Percentiles rank a stretch among this genome's conserved stretches.
Conservation (phyloP, 2,113 vertebrate species). For the Nipponia nippon region DNA sequence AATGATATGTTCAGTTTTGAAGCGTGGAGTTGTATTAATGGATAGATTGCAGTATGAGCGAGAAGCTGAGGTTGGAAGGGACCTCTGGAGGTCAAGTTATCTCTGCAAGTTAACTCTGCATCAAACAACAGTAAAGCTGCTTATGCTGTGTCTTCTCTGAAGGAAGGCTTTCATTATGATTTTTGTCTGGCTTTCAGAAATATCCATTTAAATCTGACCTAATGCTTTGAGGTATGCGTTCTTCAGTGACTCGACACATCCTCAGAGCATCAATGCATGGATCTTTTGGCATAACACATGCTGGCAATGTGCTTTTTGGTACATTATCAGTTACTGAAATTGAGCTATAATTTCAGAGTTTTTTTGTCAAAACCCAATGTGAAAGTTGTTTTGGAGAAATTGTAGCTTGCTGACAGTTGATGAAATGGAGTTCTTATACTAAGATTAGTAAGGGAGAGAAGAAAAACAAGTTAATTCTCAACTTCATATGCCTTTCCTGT, state of each 20-base stretch:
- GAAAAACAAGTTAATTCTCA: neutral
- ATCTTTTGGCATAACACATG: neutral
- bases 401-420: neutral
- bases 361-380: neutral
- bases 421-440: neutral
- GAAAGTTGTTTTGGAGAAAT: neutral
- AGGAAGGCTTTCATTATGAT: neutral
- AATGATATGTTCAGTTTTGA: neutral
- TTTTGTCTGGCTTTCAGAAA: neutral
- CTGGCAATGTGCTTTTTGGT: neutral
- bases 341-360: neutral
- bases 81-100: neutral
- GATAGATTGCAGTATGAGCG: neutral
- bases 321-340: neutral
- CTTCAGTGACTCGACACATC: neutral
- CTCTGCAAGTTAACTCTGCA: neutral
- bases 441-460: neutral
- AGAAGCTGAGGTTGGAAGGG: neutral
- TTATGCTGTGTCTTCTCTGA: neutral
- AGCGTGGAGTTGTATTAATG: neutral
- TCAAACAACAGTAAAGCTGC: neutral
- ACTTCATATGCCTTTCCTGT: neutral
- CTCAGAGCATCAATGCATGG: neutral
- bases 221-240: neutral
- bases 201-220: neutral